Conservation (phyloP, 2,888 invertebrate species). For the Plebejus anna region DNA sequence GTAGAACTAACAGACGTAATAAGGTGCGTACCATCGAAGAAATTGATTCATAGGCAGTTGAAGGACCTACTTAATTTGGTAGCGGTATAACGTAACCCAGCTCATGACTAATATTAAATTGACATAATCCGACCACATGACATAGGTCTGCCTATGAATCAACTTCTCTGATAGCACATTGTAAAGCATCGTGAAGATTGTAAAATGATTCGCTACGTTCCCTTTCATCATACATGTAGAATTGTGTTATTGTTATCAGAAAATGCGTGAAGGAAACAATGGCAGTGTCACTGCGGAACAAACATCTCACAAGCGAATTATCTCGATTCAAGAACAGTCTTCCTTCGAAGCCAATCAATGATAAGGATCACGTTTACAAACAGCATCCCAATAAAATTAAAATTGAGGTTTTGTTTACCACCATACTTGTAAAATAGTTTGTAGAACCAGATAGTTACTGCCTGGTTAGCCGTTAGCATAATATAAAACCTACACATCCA, state of each 20-base stretch:
- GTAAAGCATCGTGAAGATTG: neutral
- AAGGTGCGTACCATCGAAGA: slow-evolving; percentile 46
- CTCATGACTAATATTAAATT: too few species aligned
- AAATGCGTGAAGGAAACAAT: slow-evolving; percentile 56
- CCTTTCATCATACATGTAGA: neutral
- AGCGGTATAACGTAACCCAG: too few species aligned
- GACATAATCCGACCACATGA: neutral
- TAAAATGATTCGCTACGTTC: slow-evolving; percentile 9
- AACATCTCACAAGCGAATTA: slow-evolving; percentile 54
- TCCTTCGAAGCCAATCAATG: slow-evolving; percentile 57
- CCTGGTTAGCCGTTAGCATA: neutral
- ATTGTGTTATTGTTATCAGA: slow-evolving; percentile 45
- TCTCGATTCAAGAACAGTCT: slow-evolving; percentile 58
- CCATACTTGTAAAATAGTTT: neutral
- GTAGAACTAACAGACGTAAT: slow-evolving; percentile 53
- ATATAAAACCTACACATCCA: too few species aligned
- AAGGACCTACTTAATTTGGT: neutral
- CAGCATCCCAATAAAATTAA: slow-evolving; percentile 48
- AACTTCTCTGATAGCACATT: neutral
- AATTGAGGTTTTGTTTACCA: slow-evolving; percentile 48
- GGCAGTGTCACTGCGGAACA: slow-evolving; percentile 52
- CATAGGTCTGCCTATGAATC: neutral
- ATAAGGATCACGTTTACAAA: slow-evolving; percentile 48
- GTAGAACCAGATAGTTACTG: neutral
- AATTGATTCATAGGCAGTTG: neutral